phyloP scores from a whole-genome alignment of 2,888 invertebrate species.

The Alviniconcha strummeri region DNA sequence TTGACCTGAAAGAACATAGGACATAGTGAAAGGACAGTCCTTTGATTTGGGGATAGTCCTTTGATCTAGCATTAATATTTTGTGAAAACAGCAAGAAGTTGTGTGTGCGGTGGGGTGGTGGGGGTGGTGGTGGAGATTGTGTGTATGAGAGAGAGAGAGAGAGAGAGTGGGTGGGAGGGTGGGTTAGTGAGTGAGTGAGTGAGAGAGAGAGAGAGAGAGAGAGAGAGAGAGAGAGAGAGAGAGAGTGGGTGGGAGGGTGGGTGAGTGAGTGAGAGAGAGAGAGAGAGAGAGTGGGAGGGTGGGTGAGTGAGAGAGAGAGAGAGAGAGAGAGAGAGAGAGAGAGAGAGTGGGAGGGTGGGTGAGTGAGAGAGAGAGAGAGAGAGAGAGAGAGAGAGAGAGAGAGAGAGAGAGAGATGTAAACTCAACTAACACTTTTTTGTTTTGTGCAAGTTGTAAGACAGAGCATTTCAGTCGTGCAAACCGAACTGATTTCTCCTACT shows the following conservation, averaged over 20 bases:
- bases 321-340: neutral
- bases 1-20: neutral
- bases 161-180: neutral
- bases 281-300: neutral
- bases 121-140: neutral
- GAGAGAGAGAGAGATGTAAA: neutral
- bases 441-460: neutral
- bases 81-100: neutral
- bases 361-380: conserved; percentile 16
- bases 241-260: neutral
- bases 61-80: neutral
- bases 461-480: too few relatives aligned
- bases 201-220: conserved; percentile 15
- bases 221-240: neutral
- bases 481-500: too few relatives aligned
- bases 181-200: neutral
- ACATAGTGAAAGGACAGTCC: neutral
- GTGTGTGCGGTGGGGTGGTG: neutral
- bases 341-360: neutral
- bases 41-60: neutral
- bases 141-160: conserved; percentile 2
- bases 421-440: neutral
- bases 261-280: conserved; percentile 15
- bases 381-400: neutral
- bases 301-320: neutral